Percentiles rank a stretch among this genome's conserved stretches.
These are phyloP conservation scores for Malacoraja senta DNA, from an alignment of 2,797 vertebrate genomes.

Conservation along the genomic window DNA sequence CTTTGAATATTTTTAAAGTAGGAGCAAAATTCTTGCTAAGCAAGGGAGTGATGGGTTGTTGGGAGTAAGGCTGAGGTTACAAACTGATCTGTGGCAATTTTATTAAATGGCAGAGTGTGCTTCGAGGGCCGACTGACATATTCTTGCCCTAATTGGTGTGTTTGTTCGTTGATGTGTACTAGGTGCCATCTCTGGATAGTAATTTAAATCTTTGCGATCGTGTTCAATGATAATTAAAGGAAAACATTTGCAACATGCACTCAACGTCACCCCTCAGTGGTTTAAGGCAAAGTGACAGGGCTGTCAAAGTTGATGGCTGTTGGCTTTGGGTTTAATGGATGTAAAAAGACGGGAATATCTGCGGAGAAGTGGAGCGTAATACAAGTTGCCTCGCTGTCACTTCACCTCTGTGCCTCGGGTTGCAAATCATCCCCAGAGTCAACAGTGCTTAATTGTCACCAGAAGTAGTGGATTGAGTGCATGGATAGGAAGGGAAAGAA, in stretches of 20 bases:
- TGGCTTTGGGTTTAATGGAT: neutral
- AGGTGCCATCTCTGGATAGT: neutral
- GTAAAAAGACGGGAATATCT: neutral
- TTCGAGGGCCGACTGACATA: too few species aligned
- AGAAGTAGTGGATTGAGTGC: too few species aligned
- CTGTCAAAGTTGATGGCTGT: neutral
- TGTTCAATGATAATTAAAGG: neutral
- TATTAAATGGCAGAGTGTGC: too few species aligned
- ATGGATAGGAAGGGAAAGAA: too few species aligned
- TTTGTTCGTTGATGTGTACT: neutral
- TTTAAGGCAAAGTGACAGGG: neutral
- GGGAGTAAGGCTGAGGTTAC: too few species aligned
- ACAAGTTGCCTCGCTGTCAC: neutral
- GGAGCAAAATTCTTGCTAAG: too few species aligned
- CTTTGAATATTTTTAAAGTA: too few species aligned
- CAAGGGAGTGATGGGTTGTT: too few species aligned
- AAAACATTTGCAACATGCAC: neutral
- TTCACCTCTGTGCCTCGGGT: neutral
- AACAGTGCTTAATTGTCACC: too few species aligned
- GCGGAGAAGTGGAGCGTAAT: neutral
- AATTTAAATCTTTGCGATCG: too few species aligned
- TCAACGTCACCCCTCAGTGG: neutral
- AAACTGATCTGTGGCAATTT: too few species aligned
- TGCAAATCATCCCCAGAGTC: neutral
- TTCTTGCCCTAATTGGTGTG: too few species aligned